These are phyloP conservation scores for Nephrotoma guestfalica DNA, from an alignment of 2,888 invertebrate species.

Conservation along the genomic window DNA sequence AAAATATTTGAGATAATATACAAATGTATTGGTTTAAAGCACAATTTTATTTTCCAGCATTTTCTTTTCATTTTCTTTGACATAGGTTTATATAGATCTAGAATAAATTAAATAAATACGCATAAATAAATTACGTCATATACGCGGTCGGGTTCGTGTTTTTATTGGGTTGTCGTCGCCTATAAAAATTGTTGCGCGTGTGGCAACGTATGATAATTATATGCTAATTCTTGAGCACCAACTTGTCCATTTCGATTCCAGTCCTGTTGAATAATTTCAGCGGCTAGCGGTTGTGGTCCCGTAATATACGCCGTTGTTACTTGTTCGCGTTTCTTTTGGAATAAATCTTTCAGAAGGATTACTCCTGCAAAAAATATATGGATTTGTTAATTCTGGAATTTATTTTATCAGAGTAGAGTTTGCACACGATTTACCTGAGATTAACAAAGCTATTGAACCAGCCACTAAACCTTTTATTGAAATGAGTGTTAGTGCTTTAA, in stretches of 20 bases:
- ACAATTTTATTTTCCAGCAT: not conserved
- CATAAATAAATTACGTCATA: not conserved
- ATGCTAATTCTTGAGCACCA: slow-evolving; percentile 28
- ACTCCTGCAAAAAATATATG: slow-evolving; percentile 20
- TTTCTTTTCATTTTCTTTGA: not conserved
- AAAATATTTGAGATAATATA: not conserved
- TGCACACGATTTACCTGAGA: slow-evolving; percentile 33
- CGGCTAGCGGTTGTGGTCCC: slow-evolving; percentile 28
- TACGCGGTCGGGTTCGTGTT: not conserved
- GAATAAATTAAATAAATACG: not conserved
- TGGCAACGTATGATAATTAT: slow-evolving; percentile 29
- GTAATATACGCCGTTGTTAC: slow-evolving; percentile 33
- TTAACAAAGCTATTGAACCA: slow-evolving; percentile 42
- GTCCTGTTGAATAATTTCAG: slow-evolving; percentile 31
- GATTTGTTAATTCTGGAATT: too few relatives aligned
- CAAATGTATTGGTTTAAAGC: not conserved
- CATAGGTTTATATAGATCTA: not conserved
- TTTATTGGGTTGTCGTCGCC: not conserved
- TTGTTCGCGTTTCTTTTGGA: slow-evolving; percentile 32
- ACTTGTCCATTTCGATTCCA: slow-evolving; percentile 33
- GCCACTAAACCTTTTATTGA: slow-evolving; percentile 50
- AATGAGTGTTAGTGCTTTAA: slow-evolving; percentile 44
- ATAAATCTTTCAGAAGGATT: slow-evolving; percentile 31
- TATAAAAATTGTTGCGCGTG: slow-evolving; percentile 14
- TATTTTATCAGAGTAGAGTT: not conserved